These are phyloP conservation scores for Campaea margaritaria DNA, from an alignment of 2,888 invertebrate species.

Conservation along the genomic window DNA sequence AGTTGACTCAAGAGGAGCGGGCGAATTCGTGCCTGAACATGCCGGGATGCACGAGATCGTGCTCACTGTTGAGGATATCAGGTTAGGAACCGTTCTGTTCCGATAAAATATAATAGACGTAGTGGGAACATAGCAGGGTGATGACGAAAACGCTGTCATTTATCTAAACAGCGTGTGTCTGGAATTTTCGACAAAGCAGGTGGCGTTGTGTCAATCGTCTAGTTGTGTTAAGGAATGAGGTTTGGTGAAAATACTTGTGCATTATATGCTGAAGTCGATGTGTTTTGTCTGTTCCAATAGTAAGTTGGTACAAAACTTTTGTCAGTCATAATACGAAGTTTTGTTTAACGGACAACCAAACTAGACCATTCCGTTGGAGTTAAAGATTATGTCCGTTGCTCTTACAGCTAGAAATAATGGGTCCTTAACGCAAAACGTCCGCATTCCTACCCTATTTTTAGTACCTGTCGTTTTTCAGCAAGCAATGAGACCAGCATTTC, in stretches of 20 bases:
- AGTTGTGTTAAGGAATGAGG: no score
- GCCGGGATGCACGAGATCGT: conserved; percentile 96
- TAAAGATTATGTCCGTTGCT: neutral
- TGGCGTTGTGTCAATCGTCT: no score
- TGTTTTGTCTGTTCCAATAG: no score
- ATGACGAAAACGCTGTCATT: neutral
- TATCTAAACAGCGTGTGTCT: no score
- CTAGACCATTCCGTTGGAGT: no score
- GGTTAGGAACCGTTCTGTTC: conserved; percentile 54
- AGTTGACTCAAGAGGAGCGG: conserved; percentile 90
- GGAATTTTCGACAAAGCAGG: no score
- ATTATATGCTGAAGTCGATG: no score
- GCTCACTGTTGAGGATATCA: conserved; percentile 87
- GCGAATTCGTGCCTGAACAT: conserved; percentile 94
- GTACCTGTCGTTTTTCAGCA: conserved; percentile 29
- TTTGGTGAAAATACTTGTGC: no score
- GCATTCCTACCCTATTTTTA: conserved; percentile 28
- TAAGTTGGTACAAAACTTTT: no score
- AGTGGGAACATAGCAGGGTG: no score
- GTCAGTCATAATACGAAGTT: no score
- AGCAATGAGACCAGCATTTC: conserved; percentile 30
- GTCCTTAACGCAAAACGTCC: conserved; percentile 8
- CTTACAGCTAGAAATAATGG: conserved; percentile 9
- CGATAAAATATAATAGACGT: neutral
- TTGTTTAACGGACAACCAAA: no score